Evolutionary conservation across 1,140 invertebrate genomes (phyloP).

Genomic region (Drosophila funebris): DNA sequence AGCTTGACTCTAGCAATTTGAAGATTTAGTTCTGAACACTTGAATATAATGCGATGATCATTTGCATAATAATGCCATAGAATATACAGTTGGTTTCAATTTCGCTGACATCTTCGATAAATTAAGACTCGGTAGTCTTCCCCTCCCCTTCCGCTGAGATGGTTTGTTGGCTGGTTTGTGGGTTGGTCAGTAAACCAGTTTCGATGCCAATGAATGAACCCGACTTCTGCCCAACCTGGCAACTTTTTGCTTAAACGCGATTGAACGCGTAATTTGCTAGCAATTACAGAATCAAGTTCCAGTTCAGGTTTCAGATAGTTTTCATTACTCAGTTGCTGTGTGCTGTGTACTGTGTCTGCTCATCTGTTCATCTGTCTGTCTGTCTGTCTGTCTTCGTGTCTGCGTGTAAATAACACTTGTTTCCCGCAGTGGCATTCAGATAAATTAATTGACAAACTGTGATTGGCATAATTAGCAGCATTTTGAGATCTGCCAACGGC

Average conservation of each 20-base stretch:
- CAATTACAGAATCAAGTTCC: constrained; percentile 72
- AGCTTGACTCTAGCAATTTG: neutral
- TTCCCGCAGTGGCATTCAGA: constrained; percentile 26
- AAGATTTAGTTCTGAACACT: constrained; percentile 19
- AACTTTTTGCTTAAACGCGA: constrained; percentile 7
- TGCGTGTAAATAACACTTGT: constrained; percentile 46
- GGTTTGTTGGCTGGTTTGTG: neutral
- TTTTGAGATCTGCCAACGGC: constrained; percentile 46
- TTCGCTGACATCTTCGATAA: constrained; percentile 53
- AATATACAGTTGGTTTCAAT: constrained; percentile 23
- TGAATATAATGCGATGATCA: constrained; percentile 10
- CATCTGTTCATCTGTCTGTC: neutral
- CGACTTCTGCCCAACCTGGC: constrained; percentile 1
- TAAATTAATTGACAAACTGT: constrained; percentile 43
- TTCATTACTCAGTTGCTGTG: constrained; percentile 17
- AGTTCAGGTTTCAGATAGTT: constrained; percentile 38
- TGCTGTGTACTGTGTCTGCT: no score
- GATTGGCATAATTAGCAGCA: constrained; percentile 64
- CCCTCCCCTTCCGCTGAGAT: neutral
- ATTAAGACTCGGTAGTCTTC: constrained; percentile 13
- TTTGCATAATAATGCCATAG: constrained; percentile 50
- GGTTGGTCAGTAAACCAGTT: constrained; percentile 42
- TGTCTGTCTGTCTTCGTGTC: neutral
- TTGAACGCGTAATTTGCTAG: constrained; percentile 56
- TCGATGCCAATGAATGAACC: constrained; percentile 36